phyloP scores from a whole-genome alignment of 2,888 invertebrate species.

The Tetranychus truncatus region DNA sequence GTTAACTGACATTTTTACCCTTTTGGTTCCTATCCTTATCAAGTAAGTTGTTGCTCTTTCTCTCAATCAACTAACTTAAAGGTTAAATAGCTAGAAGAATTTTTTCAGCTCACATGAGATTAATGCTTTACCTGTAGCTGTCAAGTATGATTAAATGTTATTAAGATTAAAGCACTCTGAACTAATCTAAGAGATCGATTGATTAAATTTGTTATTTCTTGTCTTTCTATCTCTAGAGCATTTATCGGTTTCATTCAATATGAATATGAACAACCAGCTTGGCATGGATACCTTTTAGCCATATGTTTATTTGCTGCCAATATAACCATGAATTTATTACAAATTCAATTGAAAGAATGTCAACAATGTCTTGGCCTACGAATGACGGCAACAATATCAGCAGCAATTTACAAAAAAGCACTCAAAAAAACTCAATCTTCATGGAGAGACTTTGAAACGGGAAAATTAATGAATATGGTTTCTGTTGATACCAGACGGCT shows the following conservation, averaged over 20 bases:
- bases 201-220: neutral
- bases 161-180: no score
- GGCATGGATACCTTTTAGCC: neutral
- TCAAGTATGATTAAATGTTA: no score
- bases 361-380: neutral
- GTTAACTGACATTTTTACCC: neutral
- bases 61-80: no score
- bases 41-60: neutral
- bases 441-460: constrained; percentile 35
- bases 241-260: neutral
- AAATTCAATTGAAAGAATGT: neutral
- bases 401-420: neutral
- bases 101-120: no score
- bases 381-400: neutral
- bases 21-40: neutral
- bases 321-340: neutral
- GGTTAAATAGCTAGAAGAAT: no score
- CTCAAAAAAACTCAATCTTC: constrained; percentile 33
- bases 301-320: neutral
- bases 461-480: constrained; percentile 40
- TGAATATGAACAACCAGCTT: neutral
- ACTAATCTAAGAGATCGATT: neutral
- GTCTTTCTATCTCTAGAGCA: neutral
- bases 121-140: no score
- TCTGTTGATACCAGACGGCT: constrained; percentile 35